A percentile compares a stretch with the other conserved stretches of the same genome.
Conservation (phyloP, 2,888 invertebrate species). For the Calliphora vomitoria region DNA sequence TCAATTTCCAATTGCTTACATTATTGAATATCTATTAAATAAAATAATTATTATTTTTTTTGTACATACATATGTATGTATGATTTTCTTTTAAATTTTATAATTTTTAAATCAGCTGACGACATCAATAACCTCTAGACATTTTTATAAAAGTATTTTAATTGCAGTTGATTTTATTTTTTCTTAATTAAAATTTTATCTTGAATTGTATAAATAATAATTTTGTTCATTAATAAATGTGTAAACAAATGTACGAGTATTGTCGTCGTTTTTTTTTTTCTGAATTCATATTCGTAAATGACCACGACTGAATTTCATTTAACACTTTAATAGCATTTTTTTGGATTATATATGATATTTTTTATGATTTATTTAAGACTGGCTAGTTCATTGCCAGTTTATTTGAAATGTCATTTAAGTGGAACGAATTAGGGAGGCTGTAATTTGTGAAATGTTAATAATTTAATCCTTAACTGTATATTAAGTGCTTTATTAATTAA, state of each 20-base stretch:
- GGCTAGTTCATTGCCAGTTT: slow-evolving; percentile 1
- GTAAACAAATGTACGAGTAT: slow-evolving; percentile 15
- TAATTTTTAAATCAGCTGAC: slow-evolving; percentile 14
- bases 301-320: slow-evolving; percentile 7
- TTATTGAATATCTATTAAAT: too few species aligned
- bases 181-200: slow-evolving; percentile 23
- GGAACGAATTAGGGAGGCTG: background rate
- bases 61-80: background rate
- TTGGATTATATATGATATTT: background rate
- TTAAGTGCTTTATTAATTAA: background rate
- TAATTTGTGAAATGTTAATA: background rate
- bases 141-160: slow-evolving; percentile 44
- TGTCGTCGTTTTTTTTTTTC: slow-evolving; percentile 8
- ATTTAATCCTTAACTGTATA: background rate
- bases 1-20: background rate
- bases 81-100: background rate
- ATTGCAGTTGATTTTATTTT: slow-evolving; percentile 33
- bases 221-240: background rate
- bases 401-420: slow-evolving; percentile 38
- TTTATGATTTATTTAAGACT: slow-evolving; percentile 24
- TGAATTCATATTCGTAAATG: background rate
- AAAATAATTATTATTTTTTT: too few species aligned
- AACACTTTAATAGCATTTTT: slow-evolving; percentile 4
- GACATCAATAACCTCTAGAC: slow-evolving; percentile 39
- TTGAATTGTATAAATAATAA: slow-evolving; percentile 33